Conservation (phyloP, 2,113 vertebrate species). For the Sceloporus tristichus region DNA sequence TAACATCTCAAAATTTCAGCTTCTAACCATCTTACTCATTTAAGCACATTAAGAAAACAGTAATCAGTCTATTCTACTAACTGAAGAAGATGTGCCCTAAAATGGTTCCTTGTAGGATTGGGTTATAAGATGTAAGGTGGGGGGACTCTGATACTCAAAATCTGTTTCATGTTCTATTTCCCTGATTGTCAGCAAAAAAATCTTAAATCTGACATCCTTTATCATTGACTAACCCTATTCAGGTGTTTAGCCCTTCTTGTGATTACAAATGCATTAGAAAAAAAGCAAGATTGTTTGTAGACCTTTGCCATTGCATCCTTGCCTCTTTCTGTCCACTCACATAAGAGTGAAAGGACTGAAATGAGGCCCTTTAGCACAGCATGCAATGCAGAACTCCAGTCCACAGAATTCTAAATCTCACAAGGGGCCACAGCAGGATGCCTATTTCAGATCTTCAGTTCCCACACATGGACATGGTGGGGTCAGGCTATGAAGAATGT, state of each 20-base stretch:
- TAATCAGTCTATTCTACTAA: slow-evolving; percentile 29
- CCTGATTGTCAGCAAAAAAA: background rate
- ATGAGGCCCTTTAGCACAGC: no score
- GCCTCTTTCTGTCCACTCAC: background rate
- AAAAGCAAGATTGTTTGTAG: background rate
- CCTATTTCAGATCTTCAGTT: no score
- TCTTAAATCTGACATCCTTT: background rate
- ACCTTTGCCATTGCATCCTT: background rate
- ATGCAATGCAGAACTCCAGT: no score
- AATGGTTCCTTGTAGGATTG: background rate
- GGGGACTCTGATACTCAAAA: background rate
- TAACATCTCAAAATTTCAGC: slow-evolving; percentile 36
- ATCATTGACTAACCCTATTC: background rate
- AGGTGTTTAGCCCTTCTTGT: background rate
- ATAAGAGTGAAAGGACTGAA: no score
- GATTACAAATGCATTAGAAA: background rate
- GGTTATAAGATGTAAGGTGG: background rate
- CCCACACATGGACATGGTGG: no score
- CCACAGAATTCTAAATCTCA: no score
- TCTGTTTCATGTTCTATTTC: background rate
- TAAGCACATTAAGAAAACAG: slow-evolving; percentile 39
- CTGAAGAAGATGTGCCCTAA: slow-evolving; percentile 27
- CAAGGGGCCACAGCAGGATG: no score
- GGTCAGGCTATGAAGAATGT: no score
- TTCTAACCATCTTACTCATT: background rate